Percentiles rank a stretch among this genome's conserved stretches.
These are phyloP conservation scores for Vidua macroura DNA, from an alignment of 2,113 vertebrate species.

Conservation along the genomic window DNA sequence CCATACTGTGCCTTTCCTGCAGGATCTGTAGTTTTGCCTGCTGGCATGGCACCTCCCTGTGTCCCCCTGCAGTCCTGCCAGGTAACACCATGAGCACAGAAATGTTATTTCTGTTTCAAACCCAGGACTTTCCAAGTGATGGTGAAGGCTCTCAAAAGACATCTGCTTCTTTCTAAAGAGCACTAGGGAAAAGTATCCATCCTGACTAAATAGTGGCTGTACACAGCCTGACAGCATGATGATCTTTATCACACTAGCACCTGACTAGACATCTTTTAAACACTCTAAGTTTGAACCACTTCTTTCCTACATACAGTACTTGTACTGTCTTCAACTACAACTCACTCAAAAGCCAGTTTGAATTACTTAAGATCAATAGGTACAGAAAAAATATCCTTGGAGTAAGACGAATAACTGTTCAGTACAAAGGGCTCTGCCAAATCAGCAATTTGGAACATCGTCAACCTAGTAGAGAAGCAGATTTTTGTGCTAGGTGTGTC, in stretches of 20 bases:
- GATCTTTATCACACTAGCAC: not conserved
- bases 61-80: not conserved
- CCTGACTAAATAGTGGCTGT: not conserved
- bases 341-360: not conserved
- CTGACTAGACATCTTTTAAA: not conserved
- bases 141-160: not conserved
- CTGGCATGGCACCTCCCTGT: not conserved
- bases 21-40: not conserved
- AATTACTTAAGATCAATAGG: not conserved
- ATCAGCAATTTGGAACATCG: not conserved
- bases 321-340: not conserved
- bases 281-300: not conserved
- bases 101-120: not conserved
- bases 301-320: not conserved
- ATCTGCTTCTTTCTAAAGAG: not conserved
- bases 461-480: not conserved
- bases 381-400: not conserved
- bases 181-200: not conserved
- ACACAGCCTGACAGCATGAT: not conserved
- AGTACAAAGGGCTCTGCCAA: not conserved
- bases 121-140: not conserved
- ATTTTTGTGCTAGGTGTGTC: not conserved
- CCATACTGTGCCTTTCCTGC: no score
- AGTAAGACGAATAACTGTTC: not conserved
- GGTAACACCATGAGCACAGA: not conserved